Base-by-base conservation (phyloP, 2,888 invertebrate genomes). In the Drosophila imparisetae region DNA sequence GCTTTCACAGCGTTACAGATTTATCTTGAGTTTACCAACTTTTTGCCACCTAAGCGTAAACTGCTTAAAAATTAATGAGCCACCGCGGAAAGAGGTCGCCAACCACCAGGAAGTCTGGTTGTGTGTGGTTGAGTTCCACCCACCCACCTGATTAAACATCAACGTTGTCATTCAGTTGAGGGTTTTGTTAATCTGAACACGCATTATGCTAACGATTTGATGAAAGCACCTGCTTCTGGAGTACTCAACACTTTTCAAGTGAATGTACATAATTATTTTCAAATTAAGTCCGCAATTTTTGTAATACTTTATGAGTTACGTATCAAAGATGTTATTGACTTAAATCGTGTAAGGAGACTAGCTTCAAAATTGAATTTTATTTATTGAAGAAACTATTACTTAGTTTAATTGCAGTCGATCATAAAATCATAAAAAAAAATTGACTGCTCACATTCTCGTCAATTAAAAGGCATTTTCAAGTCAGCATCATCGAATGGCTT, bases 51-150 rank as follows among this genome's bases (percentile, higher is more conserved):
- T 69, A 68, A 73, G 67, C 67, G 57, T 30, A 38, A 72, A 61
- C 58, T 87, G 66, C 66, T 83, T 65, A 83, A 82, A 80, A 71
- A 87, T 87, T 82, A 79, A 83, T 87, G 83, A 87, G 80, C 63
- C 32, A 45, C 24, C 15, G 24, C 4, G 29, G 7, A 70, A 70
- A 69, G 70, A 57, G 62, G 21, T 70, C 29, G 42, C 21, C 69
- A 53, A 29, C 32, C 52, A 15, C 15, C 32, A 38, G 21, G 1
- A n/a, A 13, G 13, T 4, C 21, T 53, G 11, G 11, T 13, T 53
- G n/a, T 49, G 10, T 36, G 29, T 61, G n/a, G 52, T 6, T 38
- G 4, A 27, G 11, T 27, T 32, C 6, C 32, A 13, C 18, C 53
- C 27, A n/a, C n/a, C 34, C 11, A 32, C 32, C 38, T 13, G 32